Percentiles rank a stretch among this genome's conserved stretches.
phyloP scores from a whole-genome alignment of 2,113 vertebrate genomes.

The Sminthopsis crassicaudata region DNA sequence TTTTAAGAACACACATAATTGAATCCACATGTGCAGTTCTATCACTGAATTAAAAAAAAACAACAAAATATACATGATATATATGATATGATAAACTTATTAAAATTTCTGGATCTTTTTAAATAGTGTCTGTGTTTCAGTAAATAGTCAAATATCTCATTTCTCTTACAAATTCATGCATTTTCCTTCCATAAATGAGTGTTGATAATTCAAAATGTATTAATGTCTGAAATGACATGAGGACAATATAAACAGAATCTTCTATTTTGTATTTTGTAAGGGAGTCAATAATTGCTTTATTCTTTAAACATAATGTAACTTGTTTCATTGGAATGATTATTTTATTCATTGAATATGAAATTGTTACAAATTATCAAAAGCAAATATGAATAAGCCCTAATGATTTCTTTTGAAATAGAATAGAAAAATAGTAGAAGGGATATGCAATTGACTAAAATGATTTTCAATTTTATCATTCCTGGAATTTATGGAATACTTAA shows the following conservation, averaged over 20 bases:
- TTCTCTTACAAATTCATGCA: background rate
- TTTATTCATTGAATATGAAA: conserved; percentile 64
- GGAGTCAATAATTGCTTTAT: conserved; percentile 62
- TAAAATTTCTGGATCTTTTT: conserved; percentile 44
- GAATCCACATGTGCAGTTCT: conserved; percentile 72
- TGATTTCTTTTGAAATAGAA: conserved; percentile 13
- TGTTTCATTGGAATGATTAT: conserved; percentile 59
- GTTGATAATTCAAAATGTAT: background rate
- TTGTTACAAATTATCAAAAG: conserved; percentile 30
- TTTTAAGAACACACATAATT: conserved; percentile 70
- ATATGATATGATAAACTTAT: background rate
- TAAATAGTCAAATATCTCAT: conserved; percentile 25
- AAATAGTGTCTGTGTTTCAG: conserved; percentile 35
- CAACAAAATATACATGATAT: conserved; percentile 29
- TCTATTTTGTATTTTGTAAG: background rate
- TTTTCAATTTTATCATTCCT: conserved; percentile 2
- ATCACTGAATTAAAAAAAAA: conserved; percentile 66
- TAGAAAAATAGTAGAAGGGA: background rate
- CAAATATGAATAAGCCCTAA: conserved; percentile 55
- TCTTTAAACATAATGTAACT: conserved; percentile 62
- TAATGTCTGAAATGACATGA: background rate
- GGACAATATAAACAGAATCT: conserved; percentile 6
- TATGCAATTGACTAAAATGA: conserved; percentile 33
- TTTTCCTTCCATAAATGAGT: background rate
- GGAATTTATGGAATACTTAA: conserved; percentile 37